A percentile compares a stretch with the other conserved stretches of the same genome.
Conservation (phyloP, 2,113 vertebrate species). For the Pyrgilauda ruficollis region DNA sequence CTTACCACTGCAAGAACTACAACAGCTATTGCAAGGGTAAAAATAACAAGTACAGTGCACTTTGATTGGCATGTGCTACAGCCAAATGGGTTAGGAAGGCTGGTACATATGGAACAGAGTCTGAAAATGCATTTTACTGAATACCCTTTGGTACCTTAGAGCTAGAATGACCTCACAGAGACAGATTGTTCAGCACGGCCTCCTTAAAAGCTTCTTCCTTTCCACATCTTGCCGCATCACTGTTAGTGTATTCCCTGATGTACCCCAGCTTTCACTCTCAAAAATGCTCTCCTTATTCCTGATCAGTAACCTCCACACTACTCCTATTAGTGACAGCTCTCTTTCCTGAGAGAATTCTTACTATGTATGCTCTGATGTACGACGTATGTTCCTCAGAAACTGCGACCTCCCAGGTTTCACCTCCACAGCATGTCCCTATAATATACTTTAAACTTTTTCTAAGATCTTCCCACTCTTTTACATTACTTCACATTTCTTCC, state of each 20-base stretch:
- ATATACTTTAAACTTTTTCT: background rate
- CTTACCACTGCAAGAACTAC: background rate
- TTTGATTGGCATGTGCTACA: background rate
- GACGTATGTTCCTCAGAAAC: background rate
- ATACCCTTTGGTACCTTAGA: background rate
- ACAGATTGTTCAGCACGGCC: background rate
- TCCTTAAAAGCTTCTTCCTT: background rate
- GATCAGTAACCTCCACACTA: background rate
- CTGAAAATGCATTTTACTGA: background rate
- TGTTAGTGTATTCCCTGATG: background rate
- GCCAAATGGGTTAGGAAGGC: background rate
- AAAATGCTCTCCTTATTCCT: background rate
- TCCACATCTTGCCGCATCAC: background rate
- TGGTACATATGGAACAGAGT: background rate
- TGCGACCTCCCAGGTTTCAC: background rate
- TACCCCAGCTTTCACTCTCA: background rate
- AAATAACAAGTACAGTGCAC: background rate
- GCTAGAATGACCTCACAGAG: background rate
- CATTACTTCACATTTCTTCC: background rate
- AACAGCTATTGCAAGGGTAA: background rate
- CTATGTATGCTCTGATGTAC: background rate
- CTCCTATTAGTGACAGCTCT: background rate
- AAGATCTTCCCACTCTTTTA: background rate
- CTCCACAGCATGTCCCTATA: background rate
- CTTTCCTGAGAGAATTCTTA: background rate